Evolutionary conservation across 2,888 invertebrate species (phyloP).

Genomic region (Morpho helenor): DNA sequence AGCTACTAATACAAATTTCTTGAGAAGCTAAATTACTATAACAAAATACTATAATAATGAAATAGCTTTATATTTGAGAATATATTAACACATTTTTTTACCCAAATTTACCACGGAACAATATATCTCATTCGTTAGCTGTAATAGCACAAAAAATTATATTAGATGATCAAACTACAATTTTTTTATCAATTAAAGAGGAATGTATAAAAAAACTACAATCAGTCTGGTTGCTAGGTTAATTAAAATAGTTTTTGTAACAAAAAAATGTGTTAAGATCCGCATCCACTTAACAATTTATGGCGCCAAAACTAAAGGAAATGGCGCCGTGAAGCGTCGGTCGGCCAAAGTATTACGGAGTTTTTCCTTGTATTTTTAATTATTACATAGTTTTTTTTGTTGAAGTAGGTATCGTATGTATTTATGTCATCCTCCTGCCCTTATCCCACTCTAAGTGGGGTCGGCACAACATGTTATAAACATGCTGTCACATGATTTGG

Average conservation of each 20-base stretch:
- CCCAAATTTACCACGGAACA: neutral
- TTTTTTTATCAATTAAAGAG: constrained; percentile 22
- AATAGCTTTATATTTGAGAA: too few relatives aligned
- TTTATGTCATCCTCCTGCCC: too few relatives aligned
- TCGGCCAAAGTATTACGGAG: constrained; percentile 14
- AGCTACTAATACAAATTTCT: too few relatives aligned
- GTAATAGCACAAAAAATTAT: neutral
- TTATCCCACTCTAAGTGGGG: too few relatives aligned
- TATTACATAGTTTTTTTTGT: too few relatives aligned
- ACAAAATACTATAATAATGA: too few relatives aligned
- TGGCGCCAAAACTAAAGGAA: constrained; percentile 59
- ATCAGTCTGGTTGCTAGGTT: constrained; percentile 24
- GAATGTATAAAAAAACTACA: constrained; percentile 26
- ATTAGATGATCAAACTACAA: constrained; percentile 25
- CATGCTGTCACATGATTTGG: too few relatives aligned
- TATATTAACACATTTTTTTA: too few relatives aligned
- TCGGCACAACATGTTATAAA: too few relatives aligned
- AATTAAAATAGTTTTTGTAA: constrained; percentile 27
- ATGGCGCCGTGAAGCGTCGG: constrained; percentile 19
- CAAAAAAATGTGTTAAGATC: constrained; percentile 39
- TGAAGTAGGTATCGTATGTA: too few relatives aligned
- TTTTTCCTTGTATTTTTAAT: too few relatives aligned
- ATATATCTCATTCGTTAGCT: neutral
- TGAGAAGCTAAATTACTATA: too few relatives aligned
- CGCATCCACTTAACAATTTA: constrained; percentile 40